A percentile compares a stretch with the other conserved stretches of the same genome.
Conservation (phyloP, 2,797 vertebrate species). For the Sebastiscus albofasciatus region DNA sequence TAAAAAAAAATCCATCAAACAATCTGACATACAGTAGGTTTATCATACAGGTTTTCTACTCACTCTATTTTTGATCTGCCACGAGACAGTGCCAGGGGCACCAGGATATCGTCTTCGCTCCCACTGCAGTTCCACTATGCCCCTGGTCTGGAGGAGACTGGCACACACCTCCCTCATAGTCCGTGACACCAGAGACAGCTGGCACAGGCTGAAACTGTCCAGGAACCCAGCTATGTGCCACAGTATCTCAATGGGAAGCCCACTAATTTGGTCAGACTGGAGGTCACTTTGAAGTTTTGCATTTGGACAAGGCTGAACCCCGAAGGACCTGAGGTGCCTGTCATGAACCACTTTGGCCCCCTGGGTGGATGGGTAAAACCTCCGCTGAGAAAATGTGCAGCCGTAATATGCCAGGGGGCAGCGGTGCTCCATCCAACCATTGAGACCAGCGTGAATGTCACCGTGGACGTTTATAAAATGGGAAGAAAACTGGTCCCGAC, state of each 20-base stretch:
- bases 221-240: constrained; percentile 94
- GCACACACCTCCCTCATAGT: constrained; percentile 96
- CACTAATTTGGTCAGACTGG: constrained; percentile 89
- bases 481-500: constrained; percentile 95
- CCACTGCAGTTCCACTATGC: constrained; percentile 97
- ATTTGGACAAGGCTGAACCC: constrained; percentile 88
- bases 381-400: constrained; percentile 95
- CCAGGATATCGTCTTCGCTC: constrained; percentile 83
- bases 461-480: constrained; percentile 98
- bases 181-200: constrained; percentile 93
- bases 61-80: constrained; percentile 96
- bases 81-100: constrained; percentile 83
- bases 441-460: constrained; percentile 97
- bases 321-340: constrained; percentile 92
- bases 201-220: constrained; percentile 96
- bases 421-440: constrained; percentile 98
- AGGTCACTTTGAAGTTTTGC: constrained; percentile 74
- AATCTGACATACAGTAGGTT: not conserved
- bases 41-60: constrained; percentile 27
- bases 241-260: constrained; percentile 93
- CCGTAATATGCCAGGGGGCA: constrained; percentile 98
- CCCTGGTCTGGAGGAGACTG: constrained; percentile 94
- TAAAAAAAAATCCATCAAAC: not conserved
- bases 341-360: constrained; percentile 93
- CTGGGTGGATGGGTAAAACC: constrained; percentile 91